A percentile compares a stretch with the other conserved stretches of the same genome.
These are phyloP conservation scores for Megaptera novaeangliae DNA, from an alignment of 2,113 vertebrate genomes.

Conservation along the genomic window DNA sequence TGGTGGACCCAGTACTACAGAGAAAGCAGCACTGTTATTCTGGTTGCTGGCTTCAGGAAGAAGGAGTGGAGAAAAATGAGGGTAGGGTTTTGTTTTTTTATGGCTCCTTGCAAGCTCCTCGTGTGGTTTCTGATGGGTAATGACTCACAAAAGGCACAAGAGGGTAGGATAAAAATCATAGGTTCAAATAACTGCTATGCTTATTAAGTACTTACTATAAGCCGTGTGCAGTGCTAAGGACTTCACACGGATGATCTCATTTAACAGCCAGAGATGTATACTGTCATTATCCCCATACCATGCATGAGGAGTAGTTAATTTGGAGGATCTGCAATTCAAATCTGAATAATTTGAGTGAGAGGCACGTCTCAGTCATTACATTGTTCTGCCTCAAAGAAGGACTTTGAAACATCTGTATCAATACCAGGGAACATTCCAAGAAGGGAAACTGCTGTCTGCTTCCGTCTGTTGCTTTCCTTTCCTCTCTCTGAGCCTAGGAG, in stretches of 20 bases:
- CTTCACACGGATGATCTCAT: background rate
- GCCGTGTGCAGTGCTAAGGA: background rate
- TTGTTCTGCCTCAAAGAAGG: background rate
- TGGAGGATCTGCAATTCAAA: background rate
- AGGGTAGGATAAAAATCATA: background rate
- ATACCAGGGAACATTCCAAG: background rate
- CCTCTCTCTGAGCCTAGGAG: background rate
- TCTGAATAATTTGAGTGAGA: background rate
- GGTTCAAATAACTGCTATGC: background rate
- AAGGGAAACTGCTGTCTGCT: background rate
- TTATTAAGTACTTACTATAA: background rate
- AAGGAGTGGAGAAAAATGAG: background rate
- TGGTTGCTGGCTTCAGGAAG: background rate
- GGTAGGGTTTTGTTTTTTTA: background rate
- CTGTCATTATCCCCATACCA: background rate
- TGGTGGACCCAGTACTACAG: background rate
- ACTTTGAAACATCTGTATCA: background rate
- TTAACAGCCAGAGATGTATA: background rate
- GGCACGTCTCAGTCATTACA: background rate
- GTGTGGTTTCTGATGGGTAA: background rate
- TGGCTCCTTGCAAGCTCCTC: background rate
- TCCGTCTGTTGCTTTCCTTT: background rate
- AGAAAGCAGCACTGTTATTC: background rate
- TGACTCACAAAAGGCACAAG: background rate
- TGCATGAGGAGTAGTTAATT: background rate